Conservation (phyloP, 1,140 invertebrate genomes). For the Parasteatoda tepidariorum region DNA sequence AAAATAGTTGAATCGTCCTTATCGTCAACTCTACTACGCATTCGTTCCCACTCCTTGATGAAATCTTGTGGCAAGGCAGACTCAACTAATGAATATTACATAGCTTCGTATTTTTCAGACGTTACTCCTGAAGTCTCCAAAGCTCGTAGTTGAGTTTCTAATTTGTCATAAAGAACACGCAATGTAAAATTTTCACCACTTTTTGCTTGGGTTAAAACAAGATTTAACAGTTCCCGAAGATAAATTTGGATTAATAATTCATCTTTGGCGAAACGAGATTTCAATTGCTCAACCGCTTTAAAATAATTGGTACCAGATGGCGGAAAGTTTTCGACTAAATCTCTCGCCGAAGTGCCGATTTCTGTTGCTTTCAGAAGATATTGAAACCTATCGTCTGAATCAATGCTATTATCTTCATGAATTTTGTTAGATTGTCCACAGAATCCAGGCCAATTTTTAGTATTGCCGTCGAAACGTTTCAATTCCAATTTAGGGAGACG, state of each 20-base stretch:
- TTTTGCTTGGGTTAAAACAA: conserved; percentile 45
- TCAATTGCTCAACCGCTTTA: conserved; percentile 44
- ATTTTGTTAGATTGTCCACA: background rate
- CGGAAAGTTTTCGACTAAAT: background rate
- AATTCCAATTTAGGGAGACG: background rate
- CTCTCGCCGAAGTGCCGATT: background rate
- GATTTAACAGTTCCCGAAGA: conserved; percentile 64
- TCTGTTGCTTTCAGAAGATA: background rate
- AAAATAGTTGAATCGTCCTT: background rate
- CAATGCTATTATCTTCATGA: background rate
- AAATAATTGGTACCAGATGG: conserved; percentile 1
- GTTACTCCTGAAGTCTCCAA: conserved; percentile 67
- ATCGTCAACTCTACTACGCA: background rate
- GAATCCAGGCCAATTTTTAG: background rate
- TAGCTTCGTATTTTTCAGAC: conserved; percentile 65
- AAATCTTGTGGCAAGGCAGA: conserved; percentile 48
- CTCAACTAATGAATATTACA: conserved; percentile 67
- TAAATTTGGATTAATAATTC: conserved; percentile 66
- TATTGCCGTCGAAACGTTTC: background rate
- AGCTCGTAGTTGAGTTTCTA: conserved; percentile 64
- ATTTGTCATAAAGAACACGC: conserved; percentile 53
- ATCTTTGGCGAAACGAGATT: conserved; percentile 65
- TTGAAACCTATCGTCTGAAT: background rate
- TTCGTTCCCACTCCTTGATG: background rate
- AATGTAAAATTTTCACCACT: background rate